Evolutionary conservation across 2,888 invertebrate species (phyloP).

Genomic region (Shargacucullia verbasci): DNA sequence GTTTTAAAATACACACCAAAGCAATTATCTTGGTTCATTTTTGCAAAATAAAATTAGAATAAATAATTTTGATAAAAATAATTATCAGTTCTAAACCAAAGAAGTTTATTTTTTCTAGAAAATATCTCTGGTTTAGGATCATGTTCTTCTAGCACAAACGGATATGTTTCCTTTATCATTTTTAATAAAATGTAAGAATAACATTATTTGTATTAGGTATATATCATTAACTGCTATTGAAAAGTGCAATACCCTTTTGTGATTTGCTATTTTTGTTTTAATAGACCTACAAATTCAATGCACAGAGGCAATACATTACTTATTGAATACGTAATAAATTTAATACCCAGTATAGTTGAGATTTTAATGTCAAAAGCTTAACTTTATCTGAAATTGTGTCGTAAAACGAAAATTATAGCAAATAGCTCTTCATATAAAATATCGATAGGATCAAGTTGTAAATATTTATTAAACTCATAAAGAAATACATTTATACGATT

Average conservation of each 20-base stretch:
- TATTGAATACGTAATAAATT: conserved; percentile 15
- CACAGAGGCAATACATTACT: not conserved
- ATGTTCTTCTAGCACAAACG: conserved; percentile 41
- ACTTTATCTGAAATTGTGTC: conserved; percentile 18
- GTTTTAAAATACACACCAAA: conserved; percentile 25
- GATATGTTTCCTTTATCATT: conserved; percentile 49
- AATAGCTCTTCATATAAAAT: conserved; percentile 23
- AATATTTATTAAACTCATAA: conserved; percentile 39
- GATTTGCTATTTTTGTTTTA: not conserved
- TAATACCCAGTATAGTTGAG: conserved; percentile 1
- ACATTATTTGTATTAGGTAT: not conserved
- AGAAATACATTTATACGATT: conserved; percentile 7
- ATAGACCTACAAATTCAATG: not conserved
- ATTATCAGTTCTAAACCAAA: conserved; percentile 52
- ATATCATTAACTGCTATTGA: not conserved
- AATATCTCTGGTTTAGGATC: conserved; percentile 28
- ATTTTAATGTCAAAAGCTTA: conserved; percentile 17
- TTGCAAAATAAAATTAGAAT: conserved; percentile 18
- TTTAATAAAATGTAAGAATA: conserved; percentile 7
- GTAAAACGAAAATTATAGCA: conserved; percentile 20
- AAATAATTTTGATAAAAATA: conserved; percentile 24
- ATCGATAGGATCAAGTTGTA: conserved; percentile 33
- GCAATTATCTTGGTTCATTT: conserved; percentile 12
- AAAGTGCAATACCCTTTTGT: not conserved
- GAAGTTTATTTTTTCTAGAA: conserved; percentile 44